Percentiles rank a stretch among this genome's conserved stretches.
phyloP scores from a whole-genome alignment of 2,888 invertebrate genomes.

The Dione juno region DNA sequence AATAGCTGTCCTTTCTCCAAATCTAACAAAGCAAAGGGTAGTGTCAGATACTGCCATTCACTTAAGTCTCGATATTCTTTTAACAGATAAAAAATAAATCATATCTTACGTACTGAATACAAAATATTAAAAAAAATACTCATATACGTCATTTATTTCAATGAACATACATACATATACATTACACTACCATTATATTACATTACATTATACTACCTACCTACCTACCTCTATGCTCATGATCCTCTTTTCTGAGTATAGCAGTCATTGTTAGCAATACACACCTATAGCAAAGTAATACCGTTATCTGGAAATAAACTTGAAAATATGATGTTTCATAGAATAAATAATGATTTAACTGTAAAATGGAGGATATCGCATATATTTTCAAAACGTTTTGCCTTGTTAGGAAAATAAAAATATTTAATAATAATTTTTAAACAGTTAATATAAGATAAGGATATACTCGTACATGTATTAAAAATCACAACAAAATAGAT shows the following conservation, averaged over 20 bases:
- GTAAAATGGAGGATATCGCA: background rate
- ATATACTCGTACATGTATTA: background rate
- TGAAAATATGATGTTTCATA: background rate
- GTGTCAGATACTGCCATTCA: no score
- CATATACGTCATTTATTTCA: no score
- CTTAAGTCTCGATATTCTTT: no score
- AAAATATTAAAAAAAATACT: no score
- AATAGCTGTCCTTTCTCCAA: no score
- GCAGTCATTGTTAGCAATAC: conserved; percentile 11
- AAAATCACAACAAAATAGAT: background rate
- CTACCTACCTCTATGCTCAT: no score
- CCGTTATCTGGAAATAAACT: background rate
- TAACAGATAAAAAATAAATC: no score
- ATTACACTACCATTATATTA: no score
- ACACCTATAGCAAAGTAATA: conserved; percentile 3
- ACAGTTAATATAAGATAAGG: background rate
- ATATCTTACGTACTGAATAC: no score
- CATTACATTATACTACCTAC: background rate
- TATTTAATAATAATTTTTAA: background rate
- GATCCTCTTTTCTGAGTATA: background rate
- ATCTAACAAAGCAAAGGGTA: no score
- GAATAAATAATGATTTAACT: conserved; percentile 4
- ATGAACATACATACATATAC: no score
- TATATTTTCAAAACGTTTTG: background rate
- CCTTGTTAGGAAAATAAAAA: background rate